phyloP scores from a whole-genome alignment of 2,888 invertebrate genomes.

The Troglohyphantes excavatus region DNA sequence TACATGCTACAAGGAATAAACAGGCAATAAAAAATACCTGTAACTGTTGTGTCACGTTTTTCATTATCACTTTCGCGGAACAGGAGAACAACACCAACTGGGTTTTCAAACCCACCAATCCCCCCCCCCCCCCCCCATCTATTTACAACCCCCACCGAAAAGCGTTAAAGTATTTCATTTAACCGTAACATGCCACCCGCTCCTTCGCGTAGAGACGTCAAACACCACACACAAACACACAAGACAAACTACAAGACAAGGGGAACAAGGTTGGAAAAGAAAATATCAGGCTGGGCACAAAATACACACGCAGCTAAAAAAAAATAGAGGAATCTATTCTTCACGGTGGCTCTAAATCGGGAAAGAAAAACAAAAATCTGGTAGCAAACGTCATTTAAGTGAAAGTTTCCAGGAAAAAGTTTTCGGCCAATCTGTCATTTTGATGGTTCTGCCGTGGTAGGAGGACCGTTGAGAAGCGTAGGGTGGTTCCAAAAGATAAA shows the following conservation, averaged over 20 bases:
- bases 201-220: slow-evolving; percentile 53
- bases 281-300: neutral
- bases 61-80: neutral
- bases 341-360: slow-evolving; percentile 58
- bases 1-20: too few species aligned
- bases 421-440: slow-evolving; percentile 72
- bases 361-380: slow-evolving; percentile 69
- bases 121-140: neutral
- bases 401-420: slow-evolving; percentile 66
- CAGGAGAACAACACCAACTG: neutral
- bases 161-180: neutral
- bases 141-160: neutral
- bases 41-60: neutral
- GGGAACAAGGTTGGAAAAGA: slow-evolving; percentile 4
- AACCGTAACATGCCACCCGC: slow-evolving; percentile 17
- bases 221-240: slow-evolving; percentile 15
- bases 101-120: too few species aligned
- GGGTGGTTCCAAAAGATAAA: slow-evolving; percentile 44
- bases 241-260: slow-evolving; percentile 7
- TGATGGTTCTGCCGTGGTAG: slow-evolving; percentile 43
- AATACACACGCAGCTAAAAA: neutral
- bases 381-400: slow-evolving; percentile 72
- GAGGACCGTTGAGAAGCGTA: neutral
- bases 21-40: neutral
- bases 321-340: slow-evolving; percentile 34